These are phyloP conservation scores for Sylvia atricapilla DNA, from an alignment of 2,113 vertebrate genomes.

Conservation along the genomic window DNA sequence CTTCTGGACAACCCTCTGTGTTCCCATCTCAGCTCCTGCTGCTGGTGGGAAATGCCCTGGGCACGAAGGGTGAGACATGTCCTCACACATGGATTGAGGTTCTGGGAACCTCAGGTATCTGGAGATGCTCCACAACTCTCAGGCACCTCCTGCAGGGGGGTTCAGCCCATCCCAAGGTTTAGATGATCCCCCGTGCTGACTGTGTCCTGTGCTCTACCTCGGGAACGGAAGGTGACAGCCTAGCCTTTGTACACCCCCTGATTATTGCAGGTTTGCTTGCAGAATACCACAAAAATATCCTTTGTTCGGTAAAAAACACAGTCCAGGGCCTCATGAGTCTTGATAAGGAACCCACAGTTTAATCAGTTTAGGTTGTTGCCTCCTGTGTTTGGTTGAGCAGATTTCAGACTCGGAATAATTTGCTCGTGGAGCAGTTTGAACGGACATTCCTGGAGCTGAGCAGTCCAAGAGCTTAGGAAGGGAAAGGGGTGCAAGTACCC, in stretches of 20 bases:
- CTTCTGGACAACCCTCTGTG: not conserved
- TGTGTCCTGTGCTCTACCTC: not conserved
- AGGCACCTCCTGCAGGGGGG: not conserved
- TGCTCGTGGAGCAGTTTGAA: not conserved
- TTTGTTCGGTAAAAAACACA: not conserved
- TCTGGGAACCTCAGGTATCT: not conserved
- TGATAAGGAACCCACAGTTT: not conserved
- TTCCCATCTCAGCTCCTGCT: not conserved
- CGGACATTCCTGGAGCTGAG: not conserved
- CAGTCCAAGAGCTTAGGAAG: not conserved
- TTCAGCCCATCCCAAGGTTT: not conserved
- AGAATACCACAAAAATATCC: not conserved
- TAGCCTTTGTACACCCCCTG: not conserved
- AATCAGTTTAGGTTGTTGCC: not conserved
- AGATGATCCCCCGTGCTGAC: not conserved
- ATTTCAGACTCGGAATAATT: not conserved
- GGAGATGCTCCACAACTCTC: not conserved
- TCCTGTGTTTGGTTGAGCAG: not conserved
- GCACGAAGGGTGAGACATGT: fast-evolving
- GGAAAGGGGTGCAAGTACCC: not conserved
- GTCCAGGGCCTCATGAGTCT: not conserved
- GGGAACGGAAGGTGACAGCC: not conserved
- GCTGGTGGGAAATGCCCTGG: not conserved
- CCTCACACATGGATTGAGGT: not conserved
- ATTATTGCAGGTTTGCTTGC: not conserved